Conservation (phyloP, 2,113 vertebrate species). For the Zosterops hypoxanthus region DNA sequence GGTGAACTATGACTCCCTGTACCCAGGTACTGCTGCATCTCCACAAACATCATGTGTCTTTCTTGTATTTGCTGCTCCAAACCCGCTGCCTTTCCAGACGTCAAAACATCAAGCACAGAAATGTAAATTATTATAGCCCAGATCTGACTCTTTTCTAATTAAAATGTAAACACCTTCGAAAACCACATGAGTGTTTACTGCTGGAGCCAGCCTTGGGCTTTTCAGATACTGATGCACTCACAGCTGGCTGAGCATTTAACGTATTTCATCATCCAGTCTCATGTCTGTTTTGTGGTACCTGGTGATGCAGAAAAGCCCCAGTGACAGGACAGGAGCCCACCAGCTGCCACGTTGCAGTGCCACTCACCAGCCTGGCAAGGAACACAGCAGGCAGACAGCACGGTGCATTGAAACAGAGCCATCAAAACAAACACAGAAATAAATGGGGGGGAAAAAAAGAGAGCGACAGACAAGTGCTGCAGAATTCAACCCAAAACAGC, state of each 20-base stretch:
- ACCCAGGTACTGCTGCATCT: neutral
- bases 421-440: neutral
- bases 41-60: rapidly evolving
- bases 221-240: neutral
- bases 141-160: neutral
- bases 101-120: neutral
- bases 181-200: neutral
- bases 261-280: neutral
- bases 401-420: neutral
- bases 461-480: neutral
- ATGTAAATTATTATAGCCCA: neutral
- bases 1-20: neutral
- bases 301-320: slow-evolving; percentile 25
- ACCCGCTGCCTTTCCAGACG: rapidly evolving
- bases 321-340: neutral
- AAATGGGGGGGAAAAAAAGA: rapidly evolving
- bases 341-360: neutral
- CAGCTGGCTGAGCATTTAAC: neutral
- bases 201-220: neutral
- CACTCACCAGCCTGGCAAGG: neutral
- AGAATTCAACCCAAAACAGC: neutral
- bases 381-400: neutral
- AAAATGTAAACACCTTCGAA: neutral
- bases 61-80: neutral
- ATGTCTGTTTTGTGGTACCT: neutral